Evolutionary conservation across 2,797 vertebrate genomes (phyloP).

Genomic region (Ceryle rudis): DNA sequence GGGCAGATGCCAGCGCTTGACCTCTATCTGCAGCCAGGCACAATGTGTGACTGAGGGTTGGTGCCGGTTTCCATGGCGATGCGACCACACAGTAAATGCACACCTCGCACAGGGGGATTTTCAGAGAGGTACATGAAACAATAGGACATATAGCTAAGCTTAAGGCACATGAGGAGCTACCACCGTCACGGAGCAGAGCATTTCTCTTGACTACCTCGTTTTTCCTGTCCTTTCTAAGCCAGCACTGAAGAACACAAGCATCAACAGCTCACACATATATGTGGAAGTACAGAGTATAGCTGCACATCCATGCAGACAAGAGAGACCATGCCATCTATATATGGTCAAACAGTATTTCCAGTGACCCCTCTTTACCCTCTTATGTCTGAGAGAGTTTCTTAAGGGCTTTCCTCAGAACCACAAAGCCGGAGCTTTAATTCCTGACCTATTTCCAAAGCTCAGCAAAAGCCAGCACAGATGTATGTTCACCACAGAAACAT

Average conservation of each 20-base stretch:
- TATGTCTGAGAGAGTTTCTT: constrained; percentile 41
- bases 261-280: neutral
- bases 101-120: neutral
- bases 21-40: neutral
- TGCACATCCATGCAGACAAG: neutral
- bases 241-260: neutral
- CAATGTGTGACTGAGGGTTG: constrained; percentile 45
- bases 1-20: constrained; percentile 45
- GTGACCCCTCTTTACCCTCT: neutral
- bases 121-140: neutral
- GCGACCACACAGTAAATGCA: neutral
- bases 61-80: constrained; percentile 70
- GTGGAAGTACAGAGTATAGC: neutral
- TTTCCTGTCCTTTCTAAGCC: neutral
- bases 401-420: constrained; percentile 47
- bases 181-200: fast-evolving
- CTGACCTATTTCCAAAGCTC: constrained; percentile 56
- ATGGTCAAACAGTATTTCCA: neutral
- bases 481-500: constrained; percentile 54
- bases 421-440: constrained; percentile 28
- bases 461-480: constrained; percentile 60
- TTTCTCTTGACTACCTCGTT: neutral
- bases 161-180: neutral
- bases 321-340: neutral
- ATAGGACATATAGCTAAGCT: neutral